Conservation (phyloP, 2,113 vertebrate genomes). For the Coryphaenoides rupestris region DNA sequence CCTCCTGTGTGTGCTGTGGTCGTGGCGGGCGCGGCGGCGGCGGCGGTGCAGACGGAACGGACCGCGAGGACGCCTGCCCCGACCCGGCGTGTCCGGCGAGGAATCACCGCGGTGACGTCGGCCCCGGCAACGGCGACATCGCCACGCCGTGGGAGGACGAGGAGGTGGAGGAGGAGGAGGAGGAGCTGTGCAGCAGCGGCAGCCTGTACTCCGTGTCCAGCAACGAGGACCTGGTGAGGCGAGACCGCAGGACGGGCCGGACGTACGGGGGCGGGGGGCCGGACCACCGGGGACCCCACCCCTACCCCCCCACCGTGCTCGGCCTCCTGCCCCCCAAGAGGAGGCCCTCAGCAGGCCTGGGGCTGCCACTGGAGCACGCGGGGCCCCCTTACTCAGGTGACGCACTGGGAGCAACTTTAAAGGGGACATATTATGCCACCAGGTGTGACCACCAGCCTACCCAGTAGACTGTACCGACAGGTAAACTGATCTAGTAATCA, state of each 20-base stretch:
- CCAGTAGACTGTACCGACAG: too few relatives aligned
- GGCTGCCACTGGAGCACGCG: constrained; percentile 51
- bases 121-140: constrained; percentile 43
- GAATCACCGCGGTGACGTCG: constrained; percentile 63
- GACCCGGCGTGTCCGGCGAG: constrained; percentile 73
- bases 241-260: constrained; percentile 55
- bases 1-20: background rate
- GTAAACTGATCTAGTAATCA: too few relatives aligned
- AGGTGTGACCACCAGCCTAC: too few relatives aligned
- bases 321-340: constrained; percentile 65
- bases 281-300: constrained; percentile 68
- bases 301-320: constrained; percentile 66
- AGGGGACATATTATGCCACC: too few relatives aligned
- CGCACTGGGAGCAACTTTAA: background rate
- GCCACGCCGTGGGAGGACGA: constrained; percentile 77
- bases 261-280: constrained; percentile 33
- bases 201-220: constrained; percentile 81
- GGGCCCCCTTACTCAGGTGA: constrained; percentile 70
- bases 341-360: constrained; percentile 45
- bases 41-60: constrained; percentile 68
- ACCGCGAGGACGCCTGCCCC: constrained; percentile 73
- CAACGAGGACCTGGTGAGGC: constrained; percentile 76
- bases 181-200: constrained; percentile 74
- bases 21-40: too few relatives aligned
- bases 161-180: too few relatives aligned